Evolutionary conservation across 2,888 invertebrate genomes (phyloP).

Genomic region (Alviniconcha strummeri): DNA sequence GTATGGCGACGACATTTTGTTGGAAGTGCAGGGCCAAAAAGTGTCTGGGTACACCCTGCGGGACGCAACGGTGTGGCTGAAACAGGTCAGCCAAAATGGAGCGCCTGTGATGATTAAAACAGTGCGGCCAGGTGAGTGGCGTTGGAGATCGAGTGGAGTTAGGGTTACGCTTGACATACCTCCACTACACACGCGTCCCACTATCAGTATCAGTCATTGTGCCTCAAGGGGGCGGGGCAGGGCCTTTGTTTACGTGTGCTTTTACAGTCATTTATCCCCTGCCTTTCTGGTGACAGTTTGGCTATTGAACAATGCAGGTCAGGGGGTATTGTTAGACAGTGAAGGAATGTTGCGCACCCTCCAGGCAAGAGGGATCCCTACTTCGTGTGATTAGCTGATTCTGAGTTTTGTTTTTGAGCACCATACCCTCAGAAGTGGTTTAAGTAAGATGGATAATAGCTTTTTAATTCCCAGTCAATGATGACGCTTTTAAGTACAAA

Average conservation of each 20-base stretch:
- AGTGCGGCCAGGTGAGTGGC: conserved; percentile 75
- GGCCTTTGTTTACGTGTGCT: conserved; percentile 3
- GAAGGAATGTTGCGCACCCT: conserved; percentile 11
- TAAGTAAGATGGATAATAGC: too few species aligned
- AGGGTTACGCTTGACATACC: conserved; percentile 30
- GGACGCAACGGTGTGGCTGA: conserved; percentile 77
- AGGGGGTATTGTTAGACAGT: background rate
- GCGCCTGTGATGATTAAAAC: conserved; percentile 77
- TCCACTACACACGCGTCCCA: conserved; percentile 7
- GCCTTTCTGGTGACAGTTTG: background rate
- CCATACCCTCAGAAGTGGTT: too few species aligned
- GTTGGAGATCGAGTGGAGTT: background rate
- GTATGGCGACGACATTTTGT: conserved; percentile 73
- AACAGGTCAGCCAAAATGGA: conserved; percentile 77
- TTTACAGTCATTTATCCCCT: background rate
- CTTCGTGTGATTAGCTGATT: too few species aligned
- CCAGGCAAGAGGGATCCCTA: background rate
- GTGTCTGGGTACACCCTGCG: conserved; percentile 78
- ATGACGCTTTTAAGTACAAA: too few species aligned
- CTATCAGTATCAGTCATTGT: conserved; percentile 1
- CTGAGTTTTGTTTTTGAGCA: too few species aligned
- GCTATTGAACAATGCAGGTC: background rate
- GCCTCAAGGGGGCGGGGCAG: conserved; percentile 7
- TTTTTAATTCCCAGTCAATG: too few species aligned
- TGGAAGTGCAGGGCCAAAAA: conserved; percentile 78